Percentiles rank a stretch among this genome's conserved stretches.
Evolutionary conservation across 92 coral and sea anemone genomes (phyloP).

Genomic region (Parazoanthus atlanticus): DNA sequence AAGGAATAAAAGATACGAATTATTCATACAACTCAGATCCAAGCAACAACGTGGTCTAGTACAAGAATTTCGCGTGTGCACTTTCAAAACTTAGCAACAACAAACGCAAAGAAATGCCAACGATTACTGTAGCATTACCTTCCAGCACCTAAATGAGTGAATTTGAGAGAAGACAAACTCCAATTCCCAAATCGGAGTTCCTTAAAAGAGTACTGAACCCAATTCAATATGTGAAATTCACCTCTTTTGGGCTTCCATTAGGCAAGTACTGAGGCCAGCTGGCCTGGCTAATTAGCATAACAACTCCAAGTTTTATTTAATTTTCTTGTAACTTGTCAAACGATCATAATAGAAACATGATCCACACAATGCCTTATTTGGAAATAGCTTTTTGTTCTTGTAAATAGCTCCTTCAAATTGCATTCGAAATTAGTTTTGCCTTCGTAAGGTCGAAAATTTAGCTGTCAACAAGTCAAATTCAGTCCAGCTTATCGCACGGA

Average conservation of each 20-base stretch:
- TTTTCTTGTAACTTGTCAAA: constrained; percentile 58
- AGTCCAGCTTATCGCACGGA: neutral
- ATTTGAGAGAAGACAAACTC: neutral
- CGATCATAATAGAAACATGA: constrained; percentile 52
- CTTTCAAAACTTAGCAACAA: neutral
- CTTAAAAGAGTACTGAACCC: neutral
- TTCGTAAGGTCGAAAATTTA: neutral
- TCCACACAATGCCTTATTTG: constrained; percentile 58
- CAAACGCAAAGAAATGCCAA: neutral
- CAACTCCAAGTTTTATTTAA: constrained; percentile 66
- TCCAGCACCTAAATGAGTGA: neutral
- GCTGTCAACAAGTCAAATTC: neutral
- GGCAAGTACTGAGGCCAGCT: constrained; percentile 54
- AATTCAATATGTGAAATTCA: neutral
- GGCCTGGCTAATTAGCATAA: constrained; percentile 82
- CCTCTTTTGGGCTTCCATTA: constrained; percentile 25
- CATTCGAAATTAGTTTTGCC: constrained; percentile 31
- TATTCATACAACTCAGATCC: constrained; percentile 18
- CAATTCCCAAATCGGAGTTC: neutral
- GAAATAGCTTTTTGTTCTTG: constrained; percentile 14
- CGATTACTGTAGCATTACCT: neutral
- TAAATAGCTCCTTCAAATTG: constrained; percentile 2
- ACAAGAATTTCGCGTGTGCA: constrained; percentile 29
- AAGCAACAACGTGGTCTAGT: constrained; percentile 32
- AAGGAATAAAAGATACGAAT: constrained; percentile 37